Percentiles rank a stretch among this genome's conserved stretches.
These are phyloP conservation scores for Limosa lapponica DNA, from an alignment of 2,797 vertebrate species.

Conservation along the genomic window DNA sequence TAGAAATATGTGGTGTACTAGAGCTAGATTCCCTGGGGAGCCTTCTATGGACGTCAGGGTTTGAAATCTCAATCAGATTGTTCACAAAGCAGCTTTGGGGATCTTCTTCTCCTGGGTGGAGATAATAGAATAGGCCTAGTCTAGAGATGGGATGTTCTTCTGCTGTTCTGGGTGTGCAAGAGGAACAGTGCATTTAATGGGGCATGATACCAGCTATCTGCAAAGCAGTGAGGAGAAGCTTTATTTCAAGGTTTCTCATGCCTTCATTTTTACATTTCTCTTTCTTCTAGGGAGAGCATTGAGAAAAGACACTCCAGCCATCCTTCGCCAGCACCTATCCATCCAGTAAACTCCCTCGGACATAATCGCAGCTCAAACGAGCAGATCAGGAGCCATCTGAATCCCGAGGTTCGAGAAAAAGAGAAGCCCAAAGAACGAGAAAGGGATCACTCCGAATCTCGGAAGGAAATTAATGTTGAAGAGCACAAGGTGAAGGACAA, in stretches of 20 bases:
- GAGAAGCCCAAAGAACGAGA: conserved; percentile 92
- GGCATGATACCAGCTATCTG: not conserved
- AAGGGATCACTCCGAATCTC: conserved; percentile 86
- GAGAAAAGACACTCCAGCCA: conserved; percentile 94
- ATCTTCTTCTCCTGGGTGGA: not conserved
- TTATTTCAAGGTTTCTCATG: not conserved
- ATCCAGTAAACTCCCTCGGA: conserved; percentile 85
- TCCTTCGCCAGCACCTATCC: conserved; percentile 89
- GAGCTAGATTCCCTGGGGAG: not conserved
- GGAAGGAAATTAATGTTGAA: conserved; percentile 85
- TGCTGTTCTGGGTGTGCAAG: not conserved
- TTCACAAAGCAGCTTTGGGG: not conserved
- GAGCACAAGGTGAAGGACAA: conserved; percentile 94
- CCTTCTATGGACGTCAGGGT: not conserved
- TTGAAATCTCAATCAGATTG: not conserved
- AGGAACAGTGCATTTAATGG: not conserved
- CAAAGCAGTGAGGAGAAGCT: not conserved
- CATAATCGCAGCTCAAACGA: conserved; percentile 87
- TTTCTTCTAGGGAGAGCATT: conserved; percentile 84
- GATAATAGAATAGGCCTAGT: not conserved
- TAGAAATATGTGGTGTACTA: not conserved
- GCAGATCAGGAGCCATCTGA: conserved; percentile 88
- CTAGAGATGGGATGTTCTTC: not conserved
- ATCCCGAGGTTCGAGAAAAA: conserved; percentile 87
- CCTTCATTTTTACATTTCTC: conserved; percentile 11